Evolutionary conservation across 64 coral and sea anemone species (phyloP).

Genomic region (Actinia equina): DNA sequence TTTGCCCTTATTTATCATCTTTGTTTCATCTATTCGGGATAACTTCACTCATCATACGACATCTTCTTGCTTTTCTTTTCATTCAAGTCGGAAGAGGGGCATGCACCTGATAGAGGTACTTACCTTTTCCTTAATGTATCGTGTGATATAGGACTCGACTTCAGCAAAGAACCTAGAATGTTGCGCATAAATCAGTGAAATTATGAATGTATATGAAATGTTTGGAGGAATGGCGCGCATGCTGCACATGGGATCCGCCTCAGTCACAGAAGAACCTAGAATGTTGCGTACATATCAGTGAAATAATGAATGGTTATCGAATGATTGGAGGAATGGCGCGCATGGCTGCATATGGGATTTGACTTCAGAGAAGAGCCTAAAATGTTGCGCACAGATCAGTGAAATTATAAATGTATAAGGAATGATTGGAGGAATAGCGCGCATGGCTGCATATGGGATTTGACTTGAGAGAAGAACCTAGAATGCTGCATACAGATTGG

Average conservation of each 20-base stretch:
- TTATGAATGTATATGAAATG: not conserved
- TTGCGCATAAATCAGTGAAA: not conserved
- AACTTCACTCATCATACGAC: too few species aligned
- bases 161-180: conserved; percentile 81
- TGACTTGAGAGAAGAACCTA: conserved; percentile 91
- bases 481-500: not conserved
- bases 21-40: too few species aligned
- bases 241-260: conserved; percentile 37
- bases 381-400: not conserved
- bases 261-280: conserved; percentile 86
- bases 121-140: conserved; percentile 62
- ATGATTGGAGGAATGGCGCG: too few species aligned
- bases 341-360: not conserved
- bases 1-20: too few species aligned
- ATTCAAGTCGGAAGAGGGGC: not conserved
- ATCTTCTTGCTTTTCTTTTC: not conserved
- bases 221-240: too few species aligned
- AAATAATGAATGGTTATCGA: not conserved
- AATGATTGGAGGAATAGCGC: too few species aligned
- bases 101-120: not conserved
- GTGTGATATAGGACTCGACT: conserved; percentile 80
- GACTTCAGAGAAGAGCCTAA: conserved; percentile 91
- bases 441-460: conserved; percentile 8
- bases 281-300: not conserved
- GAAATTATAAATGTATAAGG: too few species aligned